Percentiles rank a stretch among this genome's conserved stretches.
These are phyloP conservation scores for Melanophora roralis DNA, from an alignment of 2,888 invertebrate genomes.

Conservation along the genomic window DNA sequence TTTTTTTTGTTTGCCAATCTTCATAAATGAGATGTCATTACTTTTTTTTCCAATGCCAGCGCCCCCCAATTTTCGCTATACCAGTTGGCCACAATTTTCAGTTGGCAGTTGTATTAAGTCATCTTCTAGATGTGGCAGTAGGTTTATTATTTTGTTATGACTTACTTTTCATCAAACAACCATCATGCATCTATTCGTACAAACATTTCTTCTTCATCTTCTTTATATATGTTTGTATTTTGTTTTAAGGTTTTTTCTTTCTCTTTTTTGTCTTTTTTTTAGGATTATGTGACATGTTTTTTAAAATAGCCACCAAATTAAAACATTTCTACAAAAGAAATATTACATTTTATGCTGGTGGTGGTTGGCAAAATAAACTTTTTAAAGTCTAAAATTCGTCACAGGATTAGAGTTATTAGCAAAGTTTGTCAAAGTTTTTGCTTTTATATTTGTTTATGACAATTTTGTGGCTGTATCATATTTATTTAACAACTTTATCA, in stretches of 20 bases:
- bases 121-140: slow-evolving; percentile 37
- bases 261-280: slow-evolving; percentile 1
- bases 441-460: slow-evolving; percentile 20
- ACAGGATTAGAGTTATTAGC: slow-evolving; percentile 58
- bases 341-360: slow-evolving; percentile 16
- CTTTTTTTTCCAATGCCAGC: not conserved
- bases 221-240: slow-evolving; percentile 5
- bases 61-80: not conserved
- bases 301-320: slow-evolving; percentile 58
- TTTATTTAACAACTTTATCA: slow-evolving; percentile 48
- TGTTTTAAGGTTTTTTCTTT: not conserved
- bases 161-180: slow-evolving; percentile 51
- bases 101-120: slow-evolving; percentile 13
- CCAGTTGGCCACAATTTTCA: slow-evolving; percentile 16
- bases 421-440: slow-evolving; percentile 34
- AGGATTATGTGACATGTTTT: slow-evolving; percentile 55
- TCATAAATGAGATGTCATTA: slow-evolving; percentile 57
- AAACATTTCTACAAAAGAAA: slow-evolving; percentile 21
- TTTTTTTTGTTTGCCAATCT: slow-evolving; percentile 9
- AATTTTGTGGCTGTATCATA: slow-evolving; percentile 45
- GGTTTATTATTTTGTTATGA: slow-evolving; percentile 57
- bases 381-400: slow-evolving; percentile 48
- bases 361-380: slow-evolving; percentile 37
- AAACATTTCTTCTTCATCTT: not conserved
- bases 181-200: slow-evolving; percentile 13